Conservation (phyloP, 2,113 vertebrate species). For the Potamarius usumacintae region DNA sequence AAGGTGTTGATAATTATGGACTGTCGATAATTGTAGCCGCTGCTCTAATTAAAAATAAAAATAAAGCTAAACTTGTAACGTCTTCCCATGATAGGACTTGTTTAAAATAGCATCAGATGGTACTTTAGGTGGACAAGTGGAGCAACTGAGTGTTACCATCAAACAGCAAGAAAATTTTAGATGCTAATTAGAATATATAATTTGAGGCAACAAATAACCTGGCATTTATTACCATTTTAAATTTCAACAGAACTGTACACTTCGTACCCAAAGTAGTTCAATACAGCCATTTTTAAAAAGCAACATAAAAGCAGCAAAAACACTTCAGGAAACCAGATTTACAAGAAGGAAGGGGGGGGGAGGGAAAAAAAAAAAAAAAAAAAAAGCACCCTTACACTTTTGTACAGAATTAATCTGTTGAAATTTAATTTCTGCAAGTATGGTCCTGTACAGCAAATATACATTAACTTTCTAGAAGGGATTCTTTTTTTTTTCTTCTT, state of each 20-base stretch:
- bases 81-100: no score
- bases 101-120: background rate
- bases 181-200: background rate
- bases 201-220: conserved; percentile 44
- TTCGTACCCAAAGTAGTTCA: conserved; percentile 87
- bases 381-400: conserved; percentile 78
- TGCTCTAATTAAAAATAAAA: no score
- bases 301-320: conserved; percentile 90
- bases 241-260: conserved; percentile 81
- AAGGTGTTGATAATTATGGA: no score
- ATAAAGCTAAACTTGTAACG: background rate
- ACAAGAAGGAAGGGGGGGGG: conserved; percentile 79
- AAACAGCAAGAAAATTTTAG: background rate
- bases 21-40: no score
- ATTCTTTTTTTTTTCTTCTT: conserved; percentile 74
- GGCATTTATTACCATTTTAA: conserved; percentile 71
- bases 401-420: conserved; percentile 90
- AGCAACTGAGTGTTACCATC: background rate
- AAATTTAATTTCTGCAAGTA: conserved; percentile 86
- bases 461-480: conserved; percentile 85
- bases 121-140: background rate
- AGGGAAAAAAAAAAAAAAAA: conserved; percentile 60
- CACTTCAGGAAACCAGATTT: conserved; percentile 83
- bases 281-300: conserved; percentile 84
- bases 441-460: conserved; percentile 94